Evolutionary conservation across 2,113 vertebrate species (phyloP).

Genomic region (Scopus umbretta): DNA sequence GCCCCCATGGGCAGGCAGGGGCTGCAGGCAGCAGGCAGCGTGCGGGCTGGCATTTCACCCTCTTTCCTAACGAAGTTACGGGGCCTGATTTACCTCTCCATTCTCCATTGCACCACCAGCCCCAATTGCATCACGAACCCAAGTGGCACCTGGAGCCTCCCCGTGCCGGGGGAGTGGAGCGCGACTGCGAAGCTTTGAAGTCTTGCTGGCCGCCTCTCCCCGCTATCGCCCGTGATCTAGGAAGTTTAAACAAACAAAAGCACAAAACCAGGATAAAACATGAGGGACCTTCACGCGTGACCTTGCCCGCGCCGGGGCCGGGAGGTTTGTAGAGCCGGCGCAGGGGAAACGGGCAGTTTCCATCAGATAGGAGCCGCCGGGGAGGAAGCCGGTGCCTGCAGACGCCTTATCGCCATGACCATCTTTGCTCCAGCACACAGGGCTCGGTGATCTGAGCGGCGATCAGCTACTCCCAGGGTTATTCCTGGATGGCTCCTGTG

Average conservation of each 20-base stretch:
- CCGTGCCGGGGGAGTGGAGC: rapidly evolving
- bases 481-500: not conserved
- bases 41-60: rapidly evolving
- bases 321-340: not conserved
- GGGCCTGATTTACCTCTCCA: rapidly evolving
- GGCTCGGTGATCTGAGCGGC: not conserved
- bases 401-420: not conserved
- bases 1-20: rapidly evolving
- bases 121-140: rapidly evolving
- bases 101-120: not conserved
- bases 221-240: not conserved
- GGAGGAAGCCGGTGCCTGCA: not conserved
- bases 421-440: not conserved
- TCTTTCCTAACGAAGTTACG: rapidly evolving
- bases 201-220: not conserved
- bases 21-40: not conserved
- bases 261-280: conserved; percentile 45
- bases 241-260: not conserved
- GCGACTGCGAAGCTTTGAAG: not conserved
- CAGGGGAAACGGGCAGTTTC: conserved; percentile 23
- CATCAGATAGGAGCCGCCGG: not conserved
- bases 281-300: rapidly evolving
- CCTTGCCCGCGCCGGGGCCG: not conserved
- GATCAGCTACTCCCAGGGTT: not conserved
- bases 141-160: not conserved